Conservation (phyloP, 1,140 invertebrate species). For the Drosophila leontia region DNA sequence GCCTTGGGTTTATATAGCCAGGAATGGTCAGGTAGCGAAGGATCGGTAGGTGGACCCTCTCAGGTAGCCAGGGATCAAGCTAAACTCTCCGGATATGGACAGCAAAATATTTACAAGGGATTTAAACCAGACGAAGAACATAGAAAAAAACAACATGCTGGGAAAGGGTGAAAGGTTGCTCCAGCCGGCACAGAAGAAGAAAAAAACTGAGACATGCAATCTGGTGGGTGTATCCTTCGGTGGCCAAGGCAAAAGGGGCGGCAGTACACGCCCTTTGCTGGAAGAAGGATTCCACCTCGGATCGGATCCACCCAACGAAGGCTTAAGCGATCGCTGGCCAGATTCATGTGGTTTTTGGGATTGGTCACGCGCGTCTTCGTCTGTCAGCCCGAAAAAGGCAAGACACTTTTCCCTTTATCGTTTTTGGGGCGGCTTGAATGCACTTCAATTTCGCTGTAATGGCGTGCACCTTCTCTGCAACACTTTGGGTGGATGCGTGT, state of each 20-base stretch:
- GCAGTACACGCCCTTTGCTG: conserved; percentile 25
- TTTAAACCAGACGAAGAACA: conserved; percentile 27
- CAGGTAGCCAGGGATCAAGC: conserved; percentile 31
- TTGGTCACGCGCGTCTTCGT: conserved; percentile 55
- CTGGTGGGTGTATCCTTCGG: conserved; percentile 55
- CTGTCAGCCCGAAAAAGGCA: neutral
- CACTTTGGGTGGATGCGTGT: conserved; percentile 61
- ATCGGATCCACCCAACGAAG: conserved; percentile 16
- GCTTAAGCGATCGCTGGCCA: conserved; percentile 53
- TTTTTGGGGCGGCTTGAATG: conserved; percentile 36
- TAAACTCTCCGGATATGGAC: conserved; percentile 22
- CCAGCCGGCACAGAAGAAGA: conserved; percentile 4
- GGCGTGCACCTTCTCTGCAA: conserved; percentile 53
- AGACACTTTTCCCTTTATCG: too few species aligned
- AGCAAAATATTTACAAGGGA: conserved; percentile 64
- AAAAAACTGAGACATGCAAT: conserved; percentile 30
- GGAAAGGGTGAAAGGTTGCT: conserved; percentile 46
- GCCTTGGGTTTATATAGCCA: conserved; percentile 58
- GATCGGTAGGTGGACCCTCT: neutral
- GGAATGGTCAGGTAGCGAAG: conserved; percentile 27
- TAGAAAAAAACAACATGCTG: conserved; percentile 47
- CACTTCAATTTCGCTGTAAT: conserved; percentile 64
- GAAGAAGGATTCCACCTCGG: conserved; percentile 1
- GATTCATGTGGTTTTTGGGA: conserved; percentile 62
- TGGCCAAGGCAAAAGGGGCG: conserved; percentile 50